These are phyloP conservation scores for Peromyscus leucopus DNA, from an alignment of 2,113 vertebrate species.

Conservation along the genomic window DNA sequence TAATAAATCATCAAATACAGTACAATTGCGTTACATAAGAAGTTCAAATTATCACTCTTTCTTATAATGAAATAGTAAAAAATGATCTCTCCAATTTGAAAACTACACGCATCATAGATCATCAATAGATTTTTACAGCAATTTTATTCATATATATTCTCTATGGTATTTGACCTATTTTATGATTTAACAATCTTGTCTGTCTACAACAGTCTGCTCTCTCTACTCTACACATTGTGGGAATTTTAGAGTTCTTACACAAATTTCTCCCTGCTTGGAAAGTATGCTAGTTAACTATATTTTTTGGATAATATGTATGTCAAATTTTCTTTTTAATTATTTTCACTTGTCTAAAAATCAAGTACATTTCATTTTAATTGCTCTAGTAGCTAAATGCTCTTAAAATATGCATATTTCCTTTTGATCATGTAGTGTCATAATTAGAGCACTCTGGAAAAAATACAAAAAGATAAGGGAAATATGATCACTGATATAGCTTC, in stretches of 20 bases:
- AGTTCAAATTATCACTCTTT: background rate
- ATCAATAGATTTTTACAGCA: background rate
- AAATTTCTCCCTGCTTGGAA: background rate
- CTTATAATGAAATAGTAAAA: background rate
- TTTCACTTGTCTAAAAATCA: conserved; percentile 57
- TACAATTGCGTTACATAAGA: background rate
- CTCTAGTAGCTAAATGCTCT: background rate
- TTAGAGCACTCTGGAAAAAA: background rate
- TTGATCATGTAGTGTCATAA: background rate
- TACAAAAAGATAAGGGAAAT: conserved; percentile 1
- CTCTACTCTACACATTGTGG: background rate
- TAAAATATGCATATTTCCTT: background rate
- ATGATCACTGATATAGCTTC: background rate
- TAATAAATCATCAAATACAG: conserved; percentile 26
- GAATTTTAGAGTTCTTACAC: background rate
- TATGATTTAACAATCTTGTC: background rate
- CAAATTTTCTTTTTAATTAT: conserved; percentile 26
- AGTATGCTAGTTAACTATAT: conserved; percentile 45
- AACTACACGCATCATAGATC: background rate
- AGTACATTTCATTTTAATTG: conserved; percentile 24
- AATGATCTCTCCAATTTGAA: background rate
- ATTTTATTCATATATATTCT: background rate
- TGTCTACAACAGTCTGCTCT: background rate
- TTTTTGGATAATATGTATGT: background rate
- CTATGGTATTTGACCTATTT: background rate